These are phyloP conservation scores for Melanotaenia parkinsoni DNA, from an alignment of 2,797 vertebrate species.

Conservation along the genomic window DNA sequence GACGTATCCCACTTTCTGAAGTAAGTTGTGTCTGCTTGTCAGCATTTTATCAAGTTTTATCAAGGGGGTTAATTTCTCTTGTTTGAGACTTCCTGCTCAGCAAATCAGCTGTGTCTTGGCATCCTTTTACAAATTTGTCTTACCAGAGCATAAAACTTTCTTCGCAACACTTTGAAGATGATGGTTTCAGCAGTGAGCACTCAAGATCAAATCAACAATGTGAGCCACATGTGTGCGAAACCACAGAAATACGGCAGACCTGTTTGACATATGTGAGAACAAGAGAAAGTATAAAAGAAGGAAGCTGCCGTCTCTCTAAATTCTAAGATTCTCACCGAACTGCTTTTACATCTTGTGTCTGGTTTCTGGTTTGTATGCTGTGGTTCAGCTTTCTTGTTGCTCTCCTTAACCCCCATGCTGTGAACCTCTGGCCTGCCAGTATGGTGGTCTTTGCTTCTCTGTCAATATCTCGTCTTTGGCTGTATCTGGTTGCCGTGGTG, in stretches of 20 bases:
- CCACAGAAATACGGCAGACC: conserved; percentile 11
- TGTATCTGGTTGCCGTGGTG: conserved; percentile 69
- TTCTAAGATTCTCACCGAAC: background rate
- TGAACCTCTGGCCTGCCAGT: conserved; percentile 27
- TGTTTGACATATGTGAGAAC: conserved; percentile 32
- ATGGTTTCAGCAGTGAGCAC: conserved; percentile 4
- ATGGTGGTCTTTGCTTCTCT: conserved; percentile 51
- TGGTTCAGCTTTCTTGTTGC: background rate
- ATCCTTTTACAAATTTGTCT: conserved; percentile 23
- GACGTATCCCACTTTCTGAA: conserved; percentile 51
- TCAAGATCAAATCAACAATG: conserved; percentile 39
- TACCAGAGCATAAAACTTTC: conserved; percentile 13
- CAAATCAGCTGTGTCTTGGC: conserved; percentile 13
- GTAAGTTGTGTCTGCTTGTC: conserved; percentile 43
- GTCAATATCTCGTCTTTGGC: conserved; percentile 53
- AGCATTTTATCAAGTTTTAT: background rate
- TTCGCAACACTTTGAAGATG: conserved; percentile 28
- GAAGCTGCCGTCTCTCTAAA: background rate
- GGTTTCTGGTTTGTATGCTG: background rate
- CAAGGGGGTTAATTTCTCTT: no score
- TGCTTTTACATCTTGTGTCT: background rate
- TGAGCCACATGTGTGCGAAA: conserved; percentile 42
- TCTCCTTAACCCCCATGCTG: background rate
- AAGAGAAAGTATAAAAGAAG: background rate
- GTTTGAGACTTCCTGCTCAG: conserved; percentile 4